A percentile compares a stretch with the other conserved stretches of the same genome.
Conservation (phyloP, 2,113 vertebrate genomes). For the Rhineura floridana region DNA sequence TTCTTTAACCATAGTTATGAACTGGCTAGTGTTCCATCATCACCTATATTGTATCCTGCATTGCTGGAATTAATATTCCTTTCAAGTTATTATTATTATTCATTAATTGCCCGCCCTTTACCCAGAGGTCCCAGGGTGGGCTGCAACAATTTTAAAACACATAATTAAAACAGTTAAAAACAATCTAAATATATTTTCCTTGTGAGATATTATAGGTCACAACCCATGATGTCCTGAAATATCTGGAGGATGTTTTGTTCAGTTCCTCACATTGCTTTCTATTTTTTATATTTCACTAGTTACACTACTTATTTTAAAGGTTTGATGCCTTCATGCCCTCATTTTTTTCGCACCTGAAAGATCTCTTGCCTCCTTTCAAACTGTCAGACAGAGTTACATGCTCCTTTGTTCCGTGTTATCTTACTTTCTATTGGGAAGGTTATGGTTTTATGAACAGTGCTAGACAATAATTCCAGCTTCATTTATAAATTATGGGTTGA, state of each 20-base stretch:
- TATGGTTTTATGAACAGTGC: neutral
- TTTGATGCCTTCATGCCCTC: conserved; percentile 17
- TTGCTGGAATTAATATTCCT: conserved; percentile 11
- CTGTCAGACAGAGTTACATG: neutral
- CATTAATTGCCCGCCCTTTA: too few species aligned
- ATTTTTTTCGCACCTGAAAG: conserved; percentile 29
- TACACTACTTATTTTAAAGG: conserved; percentile 42
- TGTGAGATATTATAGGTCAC: conserved; percentile 40
- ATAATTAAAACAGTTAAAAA: too few species aligned
- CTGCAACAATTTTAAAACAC: too few species aligned
- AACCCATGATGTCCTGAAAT: conserved; percentile 26
- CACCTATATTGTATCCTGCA: neutral
- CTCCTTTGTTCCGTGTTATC: neutral
- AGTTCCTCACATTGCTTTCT: conserved; percentile 41
- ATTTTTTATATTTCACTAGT: conserved; percentile 23
- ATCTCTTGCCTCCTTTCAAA: conserved; percentile 17
- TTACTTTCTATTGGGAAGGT: neutral
- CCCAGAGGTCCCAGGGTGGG: too few species aligned
- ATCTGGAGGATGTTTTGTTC: conserved; percentile 31
- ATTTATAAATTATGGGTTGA: neutral
- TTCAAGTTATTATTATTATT: neutral
- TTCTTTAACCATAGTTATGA: neutral
- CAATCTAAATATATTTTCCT: conserved; percentile 30
- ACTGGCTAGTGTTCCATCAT: neutral
- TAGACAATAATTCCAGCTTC: neutral